phyloP scores from a whole-genome alignment of 2,888 invertebrate species.

The Noctua fimbriata region DNA sequence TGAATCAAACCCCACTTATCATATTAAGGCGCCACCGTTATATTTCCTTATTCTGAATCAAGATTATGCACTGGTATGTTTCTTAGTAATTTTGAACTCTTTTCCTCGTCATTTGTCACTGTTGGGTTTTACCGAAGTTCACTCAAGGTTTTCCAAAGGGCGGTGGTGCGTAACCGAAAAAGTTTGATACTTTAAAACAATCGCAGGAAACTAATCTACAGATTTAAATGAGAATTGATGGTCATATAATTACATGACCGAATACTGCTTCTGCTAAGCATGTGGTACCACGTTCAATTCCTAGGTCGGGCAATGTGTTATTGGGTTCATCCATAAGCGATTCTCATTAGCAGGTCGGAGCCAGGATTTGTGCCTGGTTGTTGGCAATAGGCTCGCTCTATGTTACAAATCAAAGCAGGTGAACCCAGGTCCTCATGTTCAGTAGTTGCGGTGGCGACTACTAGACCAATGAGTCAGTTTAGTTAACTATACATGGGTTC shows the following conservation, averaged over 20 bases:
- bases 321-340: not conserved
- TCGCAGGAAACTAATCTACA: slow-evolving; percentile 1
- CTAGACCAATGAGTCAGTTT: not conserved
- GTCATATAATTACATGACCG: not conserved
- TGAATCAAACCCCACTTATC: slow-evolving; percentile 21
- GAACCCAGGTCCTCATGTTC: not conserved
- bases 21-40: slow-evolving; percentile 34
- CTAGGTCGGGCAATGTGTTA: not conserved
- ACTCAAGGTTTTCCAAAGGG: not conserved
- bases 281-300: not conserved
- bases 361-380: not conserved
- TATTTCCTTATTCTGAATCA: slow-evolving; percentile 33
- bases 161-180: not conserved
- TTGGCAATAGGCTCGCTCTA: not conserved
- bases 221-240: not conserved
- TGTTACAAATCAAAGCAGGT: not conserved
- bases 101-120: slow-evolving; percentile 33
- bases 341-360: not conserved
- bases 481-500: not conserved
- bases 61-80: slow-evolving; percentile 21
- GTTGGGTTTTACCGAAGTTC: slow-evolving; percentile 19
- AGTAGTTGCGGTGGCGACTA: not conserved
- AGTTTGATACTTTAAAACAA: not conserved
- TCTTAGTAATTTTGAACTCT: slow-evolving; percentile 29
- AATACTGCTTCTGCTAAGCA: not conserved